Base-by-base conservation (phyloP, 2,113 vertebrate species). In the Poeciliopsis prolifica region DNA sequence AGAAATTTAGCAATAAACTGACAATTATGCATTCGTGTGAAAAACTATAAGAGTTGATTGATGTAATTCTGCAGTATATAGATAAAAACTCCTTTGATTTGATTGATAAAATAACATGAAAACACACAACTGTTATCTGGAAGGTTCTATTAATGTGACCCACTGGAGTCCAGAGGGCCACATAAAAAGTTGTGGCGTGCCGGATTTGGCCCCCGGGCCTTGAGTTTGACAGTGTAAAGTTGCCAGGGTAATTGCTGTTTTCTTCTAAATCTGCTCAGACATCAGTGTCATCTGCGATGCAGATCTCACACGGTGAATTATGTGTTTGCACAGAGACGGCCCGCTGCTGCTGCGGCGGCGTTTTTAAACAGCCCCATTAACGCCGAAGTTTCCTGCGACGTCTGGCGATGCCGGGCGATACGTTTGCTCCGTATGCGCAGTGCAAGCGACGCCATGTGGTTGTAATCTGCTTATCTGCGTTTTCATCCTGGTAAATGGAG, bases 361-460 rank as follows among this genome's bases (percentile, higher is more conserved):
- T 86, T 89, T 91, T 82, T 87, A 91, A 92, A 92, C 86, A 77
- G 78, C 77, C 28, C 82, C 83, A 89, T 94, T 91, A 91, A 93
- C 88, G 86, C 90, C 85, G 74, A 74, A 81, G 83, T 87, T 90
- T 70, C 81, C 79, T 72, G 61, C 61, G 3, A 73, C 15, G 77
- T 61, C 44, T 30, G 68, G 72, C 44, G 84, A 86, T 69, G 87
- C 82, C 31, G 81, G 79, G 78, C 87, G 87, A 90, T 90, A 93
- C 91, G 83, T 93, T 94, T 78, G 19, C 85, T 92, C 92, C 91
- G 92, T 87, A 89, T 92, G 92, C 81, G 72, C 26, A 8, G 35
- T 8, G 74, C 82, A 87, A 92, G 92, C 83, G 85, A 88, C 26
- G 48, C 78, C 91, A 92, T 92, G 89, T 93, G 92, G 83, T 84